These are phyloP conservation scores for Tinea pellionella DNA, from an alignment of 2,888 invertebrate genomes.

Conservation along the genomic window DNA sequence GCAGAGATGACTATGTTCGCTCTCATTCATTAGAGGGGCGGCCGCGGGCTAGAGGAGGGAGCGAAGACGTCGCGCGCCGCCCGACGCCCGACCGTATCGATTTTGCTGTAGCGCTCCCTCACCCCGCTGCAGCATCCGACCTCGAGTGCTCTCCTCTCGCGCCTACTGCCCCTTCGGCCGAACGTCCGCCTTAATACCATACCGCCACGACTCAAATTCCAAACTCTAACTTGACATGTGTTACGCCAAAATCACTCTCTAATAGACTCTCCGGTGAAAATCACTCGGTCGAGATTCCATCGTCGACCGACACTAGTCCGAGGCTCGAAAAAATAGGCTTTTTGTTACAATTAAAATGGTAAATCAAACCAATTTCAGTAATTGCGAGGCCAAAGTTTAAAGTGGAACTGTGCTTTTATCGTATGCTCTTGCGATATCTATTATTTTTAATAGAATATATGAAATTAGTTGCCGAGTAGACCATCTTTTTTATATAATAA, in stretches of 20 bases:
- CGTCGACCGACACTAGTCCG: conserved; percentile 40
- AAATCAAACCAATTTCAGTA: conserved; percentile 70
- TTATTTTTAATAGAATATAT: neutral
- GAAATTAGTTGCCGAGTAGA: too few relatives aligned
- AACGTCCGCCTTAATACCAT: conserved; percentile 63
- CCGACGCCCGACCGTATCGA: conserved; percentile 55
- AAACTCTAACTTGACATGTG: conserved; percentile 29
- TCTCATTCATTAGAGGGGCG: conserved; percentile 65
- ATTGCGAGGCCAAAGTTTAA: conserved; percentile 66
- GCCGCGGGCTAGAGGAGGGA: conserved; percentile 29
- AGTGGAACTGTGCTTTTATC: conserved; percentile 26
- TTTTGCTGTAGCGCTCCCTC: conserved; percentile 57
- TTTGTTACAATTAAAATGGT: conserved; percentile 70
- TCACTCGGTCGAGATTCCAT: conserved; percentile 66
- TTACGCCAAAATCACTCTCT: conserved; percentile 44
- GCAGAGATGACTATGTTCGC: conserved; percentile 64
- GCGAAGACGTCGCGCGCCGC: conserved; percentile 67
- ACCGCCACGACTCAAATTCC: conserved; percentile 62
- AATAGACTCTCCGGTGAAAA: conserved; percentile 61
- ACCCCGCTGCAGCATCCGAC: conserved; percentile 63
- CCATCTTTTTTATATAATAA: too few relatives aligned
- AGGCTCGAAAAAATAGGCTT: conserved; percentile 62
- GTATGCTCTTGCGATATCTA: neutral
- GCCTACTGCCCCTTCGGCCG: conserved; percentile 63
- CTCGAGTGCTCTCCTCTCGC: conserved; percentile 69